phyloP scores from a whole-genome alignment of 2,797 vertebrate species.

The Melanotaenia nigrans region DNA sequence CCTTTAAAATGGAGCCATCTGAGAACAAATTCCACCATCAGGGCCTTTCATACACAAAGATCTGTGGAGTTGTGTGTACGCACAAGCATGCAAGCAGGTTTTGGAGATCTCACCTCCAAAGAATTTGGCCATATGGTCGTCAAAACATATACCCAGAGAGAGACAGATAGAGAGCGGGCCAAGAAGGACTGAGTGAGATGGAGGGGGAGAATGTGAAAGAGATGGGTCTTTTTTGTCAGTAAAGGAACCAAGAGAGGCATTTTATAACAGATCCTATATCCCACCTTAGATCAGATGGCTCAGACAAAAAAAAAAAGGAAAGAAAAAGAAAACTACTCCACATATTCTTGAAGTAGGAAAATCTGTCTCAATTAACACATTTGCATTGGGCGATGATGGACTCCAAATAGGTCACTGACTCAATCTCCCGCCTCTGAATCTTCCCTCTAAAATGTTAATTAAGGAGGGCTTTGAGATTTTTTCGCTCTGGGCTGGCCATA shows the following conservation, averaged over 20 bases:
- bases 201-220: slow-evolving; percentile 56
- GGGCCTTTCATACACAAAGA: slow-evolving; percentile 70
- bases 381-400: slow-evolving; percentile 85
- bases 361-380: slow-evolving; percentile 88
- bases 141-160: slow-evolving; percentile 71
- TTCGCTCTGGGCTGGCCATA: slow-evolving; percentile 86
- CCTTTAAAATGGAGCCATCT: slow-evolving; percentile 78
- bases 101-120: slow-evolving; percentile 81
- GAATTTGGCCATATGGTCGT: slow-evolving; percentile 83
- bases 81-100: slow-evolving; percentile 62
- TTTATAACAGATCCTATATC: slow-evolving; percentile 51
- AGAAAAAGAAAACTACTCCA: slow-evolving; percentile 43
- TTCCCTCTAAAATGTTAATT: slow-evolving; percentile 89
- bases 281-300: slow-evolving; percentile 72
- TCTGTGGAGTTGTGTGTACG: slow-evolving; percentile 55
- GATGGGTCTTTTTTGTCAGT: slow-evolving; percentile 70
- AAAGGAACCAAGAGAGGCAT: slow-evolving; percentile 37
- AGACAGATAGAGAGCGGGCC: slow-evolving; percentile 53
- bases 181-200: slow-evolving; percentile 49
- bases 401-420: slow-evolving; percentile 88
- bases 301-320: slow-evolving; percentile 51
- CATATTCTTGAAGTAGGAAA: slow-evolving; percentile 78
- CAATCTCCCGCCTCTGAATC: slow-evolving; percentile 81
- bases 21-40: slow-evolving; percentile 77
- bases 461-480: slow-evolving; percentile 84